Base-by-base conservation (phyloP, 2,888 invertebrate genomes). In the Polymixis lichenea region DNA sequence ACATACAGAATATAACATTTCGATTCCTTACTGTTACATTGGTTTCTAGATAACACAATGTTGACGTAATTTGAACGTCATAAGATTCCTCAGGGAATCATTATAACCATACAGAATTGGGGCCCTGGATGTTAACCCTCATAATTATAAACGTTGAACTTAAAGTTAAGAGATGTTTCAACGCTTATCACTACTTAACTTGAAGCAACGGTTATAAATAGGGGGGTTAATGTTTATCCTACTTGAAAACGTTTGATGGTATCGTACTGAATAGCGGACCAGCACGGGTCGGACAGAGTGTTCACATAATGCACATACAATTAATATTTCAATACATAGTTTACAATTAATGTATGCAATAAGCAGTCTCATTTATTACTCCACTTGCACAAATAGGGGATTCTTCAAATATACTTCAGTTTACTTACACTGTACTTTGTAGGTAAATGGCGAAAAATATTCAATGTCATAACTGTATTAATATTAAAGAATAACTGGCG, bases 361-460 rank as follows among this genome's bases (percentile, higher is more conserved):
- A 75, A n/a, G 68, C 72, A 72, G 82, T 71, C 82, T 77, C 66
- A 62, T 70, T 25, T 69, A 65, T 51, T 64, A 32, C 13, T 65
- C 8, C 78, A 82, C 49, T 77, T 82, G 55, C 49, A 56, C 60
- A 82, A 82, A 80, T 72, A 77, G 68, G 53, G 46, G 68, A 68
- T 49, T 72, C 11, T 6, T 22, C 15, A 70, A 81, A 67, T 49
- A 62, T 19, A 32, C 5, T 43, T 17, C 46, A 62, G 32, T 58
- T 38, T 49, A 55, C 46, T 49, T 49, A 55, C 46, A 62, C 46
- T 72, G 6, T 43, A 22, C 25, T 53, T 1, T 15, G 15, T 55
- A 67, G n/a, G 6, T 25, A 64, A 56, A 51, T 25, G 25, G 0
- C 22, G 28, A 49, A 49, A n/a, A n/a, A 38, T 15, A 13, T 51